phyloP scores from a whole-genome alignment of 2,888 invertebrate genomes.

The Oxytorus armatus region DNA sequence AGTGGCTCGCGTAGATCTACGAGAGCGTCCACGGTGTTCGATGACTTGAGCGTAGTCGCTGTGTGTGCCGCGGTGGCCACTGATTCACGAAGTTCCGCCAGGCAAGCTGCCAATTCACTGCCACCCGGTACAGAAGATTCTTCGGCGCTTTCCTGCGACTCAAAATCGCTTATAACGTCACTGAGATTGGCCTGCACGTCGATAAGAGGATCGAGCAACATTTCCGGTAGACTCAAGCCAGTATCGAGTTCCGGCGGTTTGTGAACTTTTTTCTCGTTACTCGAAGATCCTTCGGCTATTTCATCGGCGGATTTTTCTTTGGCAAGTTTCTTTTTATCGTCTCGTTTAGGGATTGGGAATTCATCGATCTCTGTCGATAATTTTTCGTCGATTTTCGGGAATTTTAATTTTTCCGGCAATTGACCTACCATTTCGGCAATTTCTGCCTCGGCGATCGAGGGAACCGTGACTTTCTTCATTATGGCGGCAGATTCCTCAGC shows the following conservation, averaged over 20 bases:
- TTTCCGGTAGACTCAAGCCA: slow-evolving; percentile 74
- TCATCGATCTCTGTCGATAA: slow-evolving; percentile 46
- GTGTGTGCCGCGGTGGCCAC: slow-evolving; percentile 78
- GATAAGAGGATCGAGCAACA: slow-evolving; percentile 79
- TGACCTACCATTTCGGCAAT: background rate
- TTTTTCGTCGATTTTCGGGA: slow-evolving; percentile 29
- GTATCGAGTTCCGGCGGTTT: slow-evolving; percentile 66
- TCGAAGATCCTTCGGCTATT: slow-evolving; percentile 13
- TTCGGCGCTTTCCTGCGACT: slow-evolving; percentile 71
- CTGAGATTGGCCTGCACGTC: slow-evolving; percentile 79
- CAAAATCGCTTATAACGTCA: slow-evolving; percentile 75
- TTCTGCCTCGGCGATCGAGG: slow-evolving; percentile 37
- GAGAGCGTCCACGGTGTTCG: slow-evolving; percentile 76
- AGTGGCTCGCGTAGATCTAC: slow-evolving; percentile 78
- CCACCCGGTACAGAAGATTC: slow-evolving; percentile 67
- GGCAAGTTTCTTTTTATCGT: slow-evolving; percentile 32
- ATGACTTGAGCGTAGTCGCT: slow-evolving; percentile 78
- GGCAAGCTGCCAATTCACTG: slow-evolving; percentile 74
- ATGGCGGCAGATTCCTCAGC: slow-evolving; percentile 62
- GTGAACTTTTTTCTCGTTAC: slow-evolving; percentile 12
- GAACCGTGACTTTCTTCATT: slow-evolving; percentile 44
- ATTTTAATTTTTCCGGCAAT: background rate
- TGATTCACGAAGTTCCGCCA: slow-evolving; percentile 77
- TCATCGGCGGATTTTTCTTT: slow-evolving; percentile 55
- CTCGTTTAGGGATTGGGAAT: background rate